These are phyloP conservation scores for Ametastegia equiseti DNA, from an alignment of 2,888 invertebrate genomes.

Conservation along the genomic window DNA sequence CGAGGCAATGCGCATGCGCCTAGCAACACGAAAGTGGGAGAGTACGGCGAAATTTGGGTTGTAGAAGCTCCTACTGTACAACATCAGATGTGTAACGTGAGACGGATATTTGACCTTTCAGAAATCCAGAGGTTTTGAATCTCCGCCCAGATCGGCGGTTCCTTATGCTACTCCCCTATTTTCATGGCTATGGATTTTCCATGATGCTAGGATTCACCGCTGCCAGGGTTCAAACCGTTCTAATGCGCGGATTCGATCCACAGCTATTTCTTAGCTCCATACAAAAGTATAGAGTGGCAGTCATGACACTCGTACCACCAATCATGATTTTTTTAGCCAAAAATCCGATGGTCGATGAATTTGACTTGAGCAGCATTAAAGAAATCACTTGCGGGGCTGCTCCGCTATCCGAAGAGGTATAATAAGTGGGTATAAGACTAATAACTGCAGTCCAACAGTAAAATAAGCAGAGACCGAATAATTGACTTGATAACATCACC, in stretches of 20 bases:
- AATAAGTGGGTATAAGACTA: no score
- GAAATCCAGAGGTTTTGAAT: conserved; percentile 13
- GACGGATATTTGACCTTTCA: conserved; percentile 48
- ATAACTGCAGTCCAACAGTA: no score
- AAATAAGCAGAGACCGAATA: no score
- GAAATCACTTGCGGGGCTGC: conserved; percentile 76
- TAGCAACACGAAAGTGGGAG: no score
- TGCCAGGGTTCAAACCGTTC: conserved; percentile 39
- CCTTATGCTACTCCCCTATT: conserved; percentile 58
- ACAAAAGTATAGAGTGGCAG: conserved; percentile 61
- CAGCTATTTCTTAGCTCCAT: conserved; percentile 61
- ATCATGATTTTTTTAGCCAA: conserved; percentile 77
- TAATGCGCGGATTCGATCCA: conserved; percentile 62
- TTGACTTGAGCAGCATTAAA: conserved; percentile 75
- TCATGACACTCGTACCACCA: conserved; percentile 76
- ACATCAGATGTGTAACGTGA: no score
- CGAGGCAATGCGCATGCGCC: no score
- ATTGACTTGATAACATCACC: no score
- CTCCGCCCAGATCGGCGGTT: conserved; percentile 46
- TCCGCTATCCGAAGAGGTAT: conserved; percentile 74
- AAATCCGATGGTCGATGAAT: conserved; percentile 74
- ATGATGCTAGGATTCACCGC: conserved; percentile 8
- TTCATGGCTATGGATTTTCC: conserved; percentile 62
- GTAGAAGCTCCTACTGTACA: no score
- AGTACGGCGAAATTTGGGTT: no score